Evolutionary conservation across 1,140 invertebrate species (phyloP).

Genomic region (Eulimnadia texana): DNA sequence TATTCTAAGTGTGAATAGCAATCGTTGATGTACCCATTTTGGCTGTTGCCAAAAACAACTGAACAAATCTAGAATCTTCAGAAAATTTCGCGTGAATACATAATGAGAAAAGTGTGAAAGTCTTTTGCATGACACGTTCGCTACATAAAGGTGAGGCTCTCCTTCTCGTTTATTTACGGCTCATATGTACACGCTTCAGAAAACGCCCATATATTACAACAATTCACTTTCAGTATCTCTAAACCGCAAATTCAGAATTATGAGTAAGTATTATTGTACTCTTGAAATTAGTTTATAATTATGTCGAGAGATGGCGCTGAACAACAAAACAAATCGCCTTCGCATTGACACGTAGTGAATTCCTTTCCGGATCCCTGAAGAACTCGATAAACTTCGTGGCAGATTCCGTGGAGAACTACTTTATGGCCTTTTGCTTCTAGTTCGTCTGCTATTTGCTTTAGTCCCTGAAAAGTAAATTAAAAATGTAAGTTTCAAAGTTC

Average conservation of each 20-base stretch:
- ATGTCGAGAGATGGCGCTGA: too few species aligned
- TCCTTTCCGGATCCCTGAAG: background rate
- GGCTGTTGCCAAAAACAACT: background rate
- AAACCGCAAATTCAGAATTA: too few species aligned
- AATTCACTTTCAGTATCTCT: background rate
- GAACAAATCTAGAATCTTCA: background rate
- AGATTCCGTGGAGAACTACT: background rate
- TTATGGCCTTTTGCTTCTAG: background rate
- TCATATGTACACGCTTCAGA: background rate
- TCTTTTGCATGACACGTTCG: background rate
- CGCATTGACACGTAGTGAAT: background rate
- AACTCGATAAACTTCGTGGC: background rate
- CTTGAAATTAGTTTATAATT: too few species aligned
- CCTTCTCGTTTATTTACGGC: background rate
- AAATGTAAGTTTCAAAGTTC: constrained; percentile 21
- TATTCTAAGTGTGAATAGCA: background rate
- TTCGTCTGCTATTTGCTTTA: background rate
- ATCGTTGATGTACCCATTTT: background rate
- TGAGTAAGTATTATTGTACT: too few species aligned
- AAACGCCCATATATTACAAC: background rate
- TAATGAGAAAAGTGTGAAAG: background rate
- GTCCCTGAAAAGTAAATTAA: background rate
- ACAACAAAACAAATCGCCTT: background rate
- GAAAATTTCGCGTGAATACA: too few species aligned
- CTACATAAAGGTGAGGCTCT: background rate